A percentile compares a stretch with the other conserved stretches of the same genome.
Conservation (phyloP, 2,888 invertebrate genomes). For the Meiosimyza platycephala region DNA sequence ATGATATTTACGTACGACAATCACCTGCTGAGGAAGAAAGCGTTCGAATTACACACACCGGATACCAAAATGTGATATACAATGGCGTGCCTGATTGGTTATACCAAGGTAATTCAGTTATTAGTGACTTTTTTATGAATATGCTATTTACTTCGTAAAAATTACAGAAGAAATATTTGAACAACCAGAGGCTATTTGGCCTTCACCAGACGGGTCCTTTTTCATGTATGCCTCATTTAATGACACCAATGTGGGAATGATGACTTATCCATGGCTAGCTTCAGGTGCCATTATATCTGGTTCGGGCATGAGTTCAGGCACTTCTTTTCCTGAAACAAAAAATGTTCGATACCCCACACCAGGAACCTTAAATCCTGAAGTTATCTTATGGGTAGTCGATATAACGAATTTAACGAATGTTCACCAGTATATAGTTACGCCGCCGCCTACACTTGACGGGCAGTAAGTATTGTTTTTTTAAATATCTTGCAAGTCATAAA, state of each 20-base stretch:
- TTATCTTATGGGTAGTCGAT: slow-evolving; percentile 83
- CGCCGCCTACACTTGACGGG: slow-evolving; percentile 80
- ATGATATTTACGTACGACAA: slow-evolving; percentile 87
- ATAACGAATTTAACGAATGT: slow-evolving; percentile 76
- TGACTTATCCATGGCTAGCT: slow-evolving; percentile 86
- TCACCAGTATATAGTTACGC: slow-evolving; percentile 76
- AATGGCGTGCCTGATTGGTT: slow-evolving; percentile 97
- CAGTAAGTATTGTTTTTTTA: slow-evolving; percentile 74
- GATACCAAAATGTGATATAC: slow-evolving; percentile 83
- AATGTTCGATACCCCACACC: slow-evolving; percentile 89
- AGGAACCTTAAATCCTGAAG: slow-evolving; percentile 87
- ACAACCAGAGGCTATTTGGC: slow-evolving; percentile 86
- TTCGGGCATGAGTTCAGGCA: slow-evolving; percentile 70
- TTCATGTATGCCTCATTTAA: slow-evolving; percentile 89
- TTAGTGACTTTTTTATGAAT: background rate
- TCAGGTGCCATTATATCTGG: slow-evolving; percentile 74
- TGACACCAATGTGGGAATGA: slow-evolving; percentile 81
- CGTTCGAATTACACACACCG: slow-evolving; percentile 79
- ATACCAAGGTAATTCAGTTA: slow-evolving; percentile 81
- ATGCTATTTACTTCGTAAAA: background rate
- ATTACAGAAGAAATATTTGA: slow-evolving; percentile 87
- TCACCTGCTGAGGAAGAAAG: slow-evolving; percentile 78
- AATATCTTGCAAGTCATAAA: too few species aligned
- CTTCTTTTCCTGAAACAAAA: slow-evolving; percentile 82
- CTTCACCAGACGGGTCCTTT: slow-evolving; percentile 82